Base-by-base conservation (phyloP, 2,888 invertebrate species). In the Hypomecis atomaria region DNA sequence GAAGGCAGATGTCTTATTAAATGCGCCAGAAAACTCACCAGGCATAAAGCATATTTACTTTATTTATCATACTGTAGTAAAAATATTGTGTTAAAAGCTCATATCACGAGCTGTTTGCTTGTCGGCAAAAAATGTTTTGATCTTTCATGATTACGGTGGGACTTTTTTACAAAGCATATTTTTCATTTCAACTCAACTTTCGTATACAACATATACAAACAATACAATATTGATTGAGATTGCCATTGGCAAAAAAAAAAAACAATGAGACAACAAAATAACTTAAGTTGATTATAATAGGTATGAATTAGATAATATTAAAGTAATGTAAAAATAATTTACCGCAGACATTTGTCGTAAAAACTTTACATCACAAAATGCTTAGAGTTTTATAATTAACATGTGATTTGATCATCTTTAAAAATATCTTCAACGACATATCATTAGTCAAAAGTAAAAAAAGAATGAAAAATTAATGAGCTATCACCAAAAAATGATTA, bases 401-500 rank as follows among this genome's bases (percentile, higher is more conserved):
- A 33, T 49, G 7, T 49, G 5, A 49, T 7, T 49, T 36, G 36
- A 49, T 36, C 10, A 37, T 13, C 7, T 23, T 8, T 10, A 38
- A 5, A 9, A 38, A 38, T 38, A 36, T 2, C 6, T 50, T 50
- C 13, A 38, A 38, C 38, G 47, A 56, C n/a, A 33, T 23, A n/a
- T 9, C 57, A 61, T 69, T 62, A 58, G 34, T 59, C 47, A 54
- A 65, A 58, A 34, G 60, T 65, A 63, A 72, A 79, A 79, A 79
- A 78, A n/a, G 34, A 55, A 2, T 45, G 56, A 74, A 75, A 77
- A 75, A 76, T 76, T 83, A 83, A 86, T 84, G 82, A 83, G 78
- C 77, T 65, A 75, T 80, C 80, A 60, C 38, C 76, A 72, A 71
- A 70, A 78, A 78, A 82, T 81, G 73, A 85, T 85, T 84, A 86